Evolutionary conservation across 2,888 invertebrate species (phyloP).

Genomic region (Cataglyphis livida): DNA sequence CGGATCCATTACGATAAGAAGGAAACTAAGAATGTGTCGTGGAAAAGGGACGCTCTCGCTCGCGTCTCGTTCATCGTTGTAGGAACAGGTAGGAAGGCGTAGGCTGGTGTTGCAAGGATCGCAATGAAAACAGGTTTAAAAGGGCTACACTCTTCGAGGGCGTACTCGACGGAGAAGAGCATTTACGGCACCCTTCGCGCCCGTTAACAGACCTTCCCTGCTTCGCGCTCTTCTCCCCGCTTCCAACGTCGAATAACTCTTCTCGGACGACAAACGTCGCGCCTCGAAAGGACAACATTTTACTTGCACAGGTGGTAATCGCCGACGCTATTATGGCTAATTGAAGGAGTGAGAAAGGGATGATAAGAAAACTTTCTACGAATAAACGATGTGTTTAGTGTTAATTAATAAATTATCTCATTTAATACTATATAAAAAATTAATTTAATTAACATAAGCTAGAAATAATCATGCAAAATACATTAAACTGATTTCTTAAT

Average conservation of each 20-base stretch:
- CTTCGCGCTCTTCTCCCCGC: background rate
- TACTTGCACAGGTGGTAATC: constrained; percentile 20
- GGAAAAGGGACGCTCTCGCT: constrained; percentile 39
- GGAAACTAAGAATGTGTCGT: constrained; percentile 37
- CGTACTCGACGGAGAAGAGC: constrained; percentile 34
- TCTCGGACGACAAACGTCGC: constrained; percentile 36
- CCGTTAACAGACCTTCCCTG: constrained; percentile 21
- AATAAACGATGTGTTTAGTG: background rate
- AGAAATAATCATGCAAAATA: background rate
- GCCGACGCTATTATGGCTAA: background rate
- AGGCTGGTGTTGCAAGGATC: constrained; percentile 35
- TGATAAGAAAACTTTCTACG: background rate
- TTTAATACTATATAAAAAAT: too few relatives aligned
- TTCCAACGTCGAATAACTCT: constrained; percentile 36
- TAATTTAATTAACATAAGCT: background rate
- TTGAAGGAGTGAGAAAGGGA: background rate
- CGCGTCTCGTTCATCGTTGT: background rate
- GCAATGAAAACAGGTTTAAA: constrained; percentile 57
- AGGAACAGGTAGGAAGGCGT: background rate
- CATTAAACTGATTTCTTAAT: constrained; percentile 4
- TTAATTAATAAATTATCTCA: background rate
- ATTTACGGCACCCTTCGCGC: constrained; percentile 32
- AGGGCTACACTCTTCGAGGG: constrained; percentile 30
- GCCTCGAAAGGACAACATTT: constrained; percentile 41
- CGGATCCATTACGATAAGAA: constrained; percentile 24